phyloP scores from a whole-genome alignment of 1,140 invertebrate genomes.

The Caligus rogercresseyi region DNA sequence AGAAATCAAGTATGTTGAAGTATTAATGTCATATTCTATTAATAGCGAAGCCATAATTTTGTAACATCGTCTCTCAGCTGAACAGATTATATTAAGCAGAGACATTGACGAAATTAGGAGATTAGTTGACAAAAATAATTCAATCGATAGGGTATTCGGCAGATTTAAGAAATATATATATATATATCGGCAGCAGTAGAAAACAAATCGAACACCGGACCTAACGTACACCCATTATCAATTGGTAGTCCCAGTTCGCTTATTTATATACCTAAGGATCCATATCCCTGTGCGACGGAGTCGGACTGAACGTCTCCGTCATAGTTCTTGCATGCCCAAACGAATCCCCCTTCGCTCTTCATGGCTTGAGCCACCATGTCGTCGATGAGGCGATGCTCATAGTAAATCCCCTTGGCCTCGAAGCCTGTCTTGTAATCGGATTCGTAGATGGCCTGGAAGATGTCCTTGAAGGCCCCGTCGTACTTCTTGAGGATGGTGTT shows the following conservation, averaged over 20 bases:
- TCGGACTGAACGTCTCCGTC: constrained; percentile 81
- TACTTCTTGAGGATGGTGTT: constrained; percentile 80
- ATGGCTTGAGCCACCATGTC: constrained; percentile 79
- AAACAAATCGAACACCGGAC: too few relatives aligned
- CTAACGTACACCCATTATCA: neutral
- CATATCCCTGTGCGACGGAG: constrained; percentile 64
- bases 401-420: constrained; percentile 61
- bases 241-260: neutral
- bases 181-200: too few relatives aligned
- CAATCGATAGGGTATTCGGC: too few relatives aligned
- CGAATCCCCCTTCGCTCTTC: constrained; percentile 68
- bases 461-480: constrained; percentile 80
- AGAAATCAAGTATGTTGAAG: too few relatives aligned
- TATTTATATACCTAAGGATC: constrained; percentile 20
- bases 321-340: constrained; percentile 83
- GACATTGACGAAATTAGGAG: too few relatives aligned
- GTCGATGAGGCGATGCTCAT: constrained; percentile 79
- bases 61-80: too few relatives aligned
- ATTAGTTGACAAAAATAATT: too few relatives aligned
- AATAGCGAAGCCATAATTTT: too few relatives aligned
- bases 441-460: constrained; percentile 42
- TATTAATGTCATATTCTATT: too few relatives aligned
- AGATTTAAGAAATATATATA: too few relatives aligned
- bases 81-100: too few relatives aligned
- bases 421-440: constrained; percentile 39